Evolutionary conservation across 2,888 invertebrate species (phyloP), one percentile per base, ranked within the genome.

Genomic region (Gari tellinella): DNA sequence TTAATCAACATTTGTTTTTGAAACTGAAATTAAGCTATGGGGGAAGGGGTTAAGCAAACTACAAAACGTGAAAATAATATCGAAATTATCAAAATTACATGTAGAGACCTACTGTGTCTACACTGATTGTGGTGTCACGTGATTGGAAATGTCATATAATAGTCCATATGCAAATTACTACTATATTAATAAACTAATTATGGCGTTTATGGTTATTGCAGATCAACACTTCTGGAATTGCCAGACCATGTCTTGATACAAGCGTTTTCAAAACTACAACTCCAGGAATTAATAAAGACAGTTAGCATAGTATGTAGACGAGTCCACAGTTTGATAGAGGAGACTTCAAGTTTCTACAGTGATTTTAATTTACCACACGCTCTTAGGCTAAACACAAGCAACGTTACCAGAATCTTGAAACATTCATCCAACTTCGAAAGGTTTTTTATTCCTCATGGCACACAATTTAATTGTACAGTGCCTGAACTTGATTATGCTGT

Each of bases 221-320:
- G n/a, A n/a, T n/a, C n/a, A n/a, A n/a, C 45, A 10, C n/a, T 45
- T 5, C 45, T 45, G n/a, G n/a, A 15, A 21, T 51, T 67, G 7
- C 67, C 67, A 17, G 61, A 60, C 15, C 7, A 48, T 23, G n/a
- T 61, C 19, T 19, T 68, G 1, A 21, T 56, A 17, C 49, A 61
- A 49, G 57, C 57, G 12, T 62, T 62, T 1, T 15, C 17, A 23
- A 45, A 56, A 25, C 19, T 68, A 17, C n/a, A 40, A 38, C n/a
- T 68, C 12, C 19, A 49, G 5, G 49, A 48, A 17, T 46, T 62
- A 4, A 26, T 68, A 12, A 46, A 37, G 23, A 17, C 15, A 37
- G 49, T 68, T 8, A 62, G 45, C 38, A 55, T 55, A 68, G 45
- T 38, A 5, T 69, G 69, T 37, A 62, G 26, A 25, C 25, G 21